These are phyloP conservation scores for Sinodicranocentrus sp. DNA, from an alignment of 2,888 invertebrate genomes.

Conservation along the genomic window DNA sequence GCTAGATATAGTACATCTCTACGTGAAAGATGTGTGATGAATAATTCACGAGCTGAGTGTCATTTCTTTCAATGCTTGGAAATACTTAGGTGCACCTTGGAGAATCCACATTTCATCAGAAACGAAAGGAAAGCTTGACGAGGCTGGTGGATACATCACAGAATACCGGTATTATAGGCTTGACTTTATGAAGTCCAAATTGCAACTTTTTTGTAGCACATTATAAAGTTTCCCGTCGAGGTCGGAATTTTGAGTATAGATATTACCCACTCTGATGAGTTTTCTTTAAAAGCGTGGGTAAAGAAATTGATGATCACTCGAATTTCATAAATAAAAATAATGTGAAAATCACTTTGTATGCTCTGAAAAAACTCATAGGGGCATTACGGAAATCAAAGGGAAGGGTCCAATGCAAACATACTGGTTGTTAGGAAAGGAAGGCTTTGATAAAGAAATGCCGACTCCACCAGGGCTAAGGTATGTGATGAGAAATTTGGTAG, in stretches of 20 bases:
- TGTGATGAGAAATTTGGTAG: conserved; percentile 78
- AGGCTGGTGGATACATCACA: conserved; percentile 89
- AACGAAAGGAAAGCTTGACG: conserved; percentile 87
- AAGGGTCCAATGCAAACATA: conserved; percentile 93
- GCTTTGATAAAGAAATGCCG: conserved; percentile 89
- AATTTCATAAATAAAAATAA: conserved; percentile 34
- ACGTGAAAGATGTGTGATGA: conserved; percentile 2
- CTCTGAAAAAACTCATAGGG: conserved; percentile 79
- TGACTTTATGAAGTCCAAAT: too few species aligned
- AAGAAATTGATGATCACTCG: conserved; percentile 13
- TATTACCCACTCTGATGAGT: too few species aligned
- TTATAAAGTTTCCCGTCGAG: too few species aligned
- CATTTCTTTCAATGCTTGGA: conserved; percentile 14
- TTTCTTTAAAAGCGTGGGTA: too few species aligned
- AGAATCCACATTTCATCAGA: conserved; percentile 93
- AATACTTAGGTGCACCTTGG: conserved; percentile 87
- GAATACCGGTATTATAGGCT: conserved; percentile 81
- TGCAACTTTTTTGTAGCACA: too few species aligned
- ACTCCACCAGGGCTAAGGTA: conserved; percentile 89
- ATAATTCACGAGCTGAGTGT: neutral
- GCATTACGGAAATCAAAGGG: conserved; percentile 92
- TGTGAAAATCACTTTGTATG: neutral
- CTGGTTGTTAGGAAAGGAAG: conserved; percentile 92
- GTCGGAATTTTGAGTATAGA: too few species aligned
- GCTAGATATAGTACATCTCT: too few species aligned